phyloP scores from a whole-genome alignment of 1,140 invertebrate genomes.

The Drosophila kurseongensis region DNA sequence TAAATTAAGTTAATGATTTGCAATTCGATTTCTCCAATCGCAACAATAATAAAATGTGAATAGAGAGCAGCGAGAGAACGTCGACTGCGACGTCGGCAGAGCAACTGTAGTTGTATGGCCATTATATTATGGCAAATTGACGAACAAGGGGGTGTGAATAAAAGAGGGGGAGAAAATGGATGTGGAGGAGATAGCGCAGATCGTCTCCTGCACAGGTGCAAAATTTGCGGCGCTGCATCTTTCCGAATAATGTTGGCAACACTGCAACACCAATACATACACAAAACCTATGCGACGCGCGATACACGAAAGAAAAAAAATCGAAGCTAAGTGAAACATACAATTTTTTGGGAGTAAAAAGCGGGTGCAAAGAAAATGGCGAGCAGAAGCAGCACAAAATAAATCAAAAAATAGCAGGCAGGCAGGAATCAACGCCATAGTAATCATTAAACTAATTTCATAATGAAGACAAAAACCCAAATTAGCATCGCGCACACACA shows the following conservation, averaged over 20 bases:
- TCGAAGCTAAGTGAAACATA: constrained; percentile 48
- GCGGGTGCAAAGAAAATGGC: constrained; percentile 41
- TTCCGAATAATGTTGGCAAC: constrained; percentile 67
- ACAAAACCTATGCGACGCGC: constrained; percentile 75
- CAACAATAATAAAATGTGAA: constrained; percentile 43
- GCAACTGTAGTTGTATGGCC: constrained; percentile 34
- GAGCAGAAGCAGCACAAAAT: constrained; percentile 23
- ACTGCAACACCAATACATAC: constrained; percentile 76
- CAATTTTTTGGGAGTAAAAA: constrained; percentile 17
- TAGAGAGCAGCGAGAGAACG: constrained; percentile 32
- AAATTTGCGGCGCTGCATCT: constrained; percentile 59
- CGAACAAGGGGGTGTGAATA: constrained; percentile 21
- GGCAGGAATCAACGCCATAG: constrained; percentile 33
- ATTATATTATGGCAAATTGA: constrained; percentile 33
- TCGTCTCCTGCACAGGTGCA: constrained; percentile 78
- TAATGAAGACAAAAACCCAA: constrained; percentile 17
- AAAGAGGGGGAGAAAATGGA: background rate
- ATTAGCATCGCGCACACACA: constrained; percentile 26
- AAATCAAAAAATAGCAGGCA: constrained; percentile 34
- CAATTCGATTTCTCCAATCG: constrained; percentile 19
- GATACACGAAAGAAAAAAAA: constrained; percentile 54
- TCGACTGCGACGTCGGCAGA: constrained; percentile 19
- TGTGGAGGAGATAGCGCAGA: constrained; percentile 32
- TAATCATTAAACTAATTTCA: constrained; percentile 45
- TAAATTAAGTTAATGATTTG: constrained; percentile 9